Conservation (phyloP, 2,113 vertebrate species). For the Physeter macrocephalus region DNA sequence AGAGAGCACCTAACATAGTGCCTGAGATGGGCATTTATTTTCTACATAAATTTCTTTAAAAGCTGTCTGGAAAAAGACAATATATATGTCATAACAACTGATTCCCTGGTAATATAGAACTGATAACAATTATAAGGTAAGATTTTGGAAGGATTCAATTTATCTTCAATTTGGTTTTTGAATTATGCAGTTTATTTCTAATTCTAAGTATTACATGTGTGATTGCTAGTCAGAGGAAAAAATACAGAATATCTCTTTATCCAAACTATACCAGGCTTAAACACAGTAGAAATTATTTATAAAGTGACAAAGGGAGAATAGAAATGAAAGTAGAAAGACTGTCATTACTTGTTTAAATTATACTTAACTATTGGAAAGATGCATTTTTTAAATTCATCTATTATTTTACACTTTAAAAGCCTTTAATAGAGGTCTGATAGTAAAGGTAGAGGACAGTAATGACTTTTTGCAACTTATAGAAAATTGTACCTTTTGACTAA, state of each 20-base stretch:
- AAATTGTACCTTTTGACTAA: not conserved
- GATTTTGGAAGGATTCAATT: not conserved
- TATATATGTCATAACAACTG: not conserved
- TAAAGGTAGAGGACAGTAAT: not conserved
- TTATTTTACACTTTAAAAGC: not conserved
- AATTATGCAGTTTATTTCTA: not conserved
- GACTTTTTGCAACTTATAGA: not conserved
- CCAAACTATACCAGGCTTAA: not conserved
- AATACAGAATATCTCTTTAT: not conserved
- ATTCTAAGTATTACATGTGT: not conserved
- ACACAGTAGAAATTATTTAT: conserved; percentile 11
- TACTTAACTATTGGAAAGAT: not conserved
- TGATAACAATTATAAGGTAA: not conserved
- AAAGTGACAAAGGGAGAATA: not conserved
- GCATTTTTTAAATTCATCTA: not conserved
- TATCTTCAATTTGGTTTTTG: not conserved
- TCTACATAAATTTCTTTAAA: not conserved
- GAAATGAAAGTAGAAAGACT: not conserved
- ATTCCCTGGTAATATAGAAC: not conserved
- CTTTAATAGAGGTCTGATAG: not conserved
- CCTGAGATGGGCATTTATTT: not conserved
- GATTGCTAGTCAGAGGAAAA: not conserved
- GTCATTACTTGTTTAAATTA: not conserved
- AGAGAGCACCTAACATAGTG: not conserved
- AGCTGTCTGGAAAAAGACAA: not conserved